These are phyloP conservation scores for Neoaliturus tenellus DNA, from an alignment of 2,888 invertebrate species.

Conservation along the genomic window DNA sequence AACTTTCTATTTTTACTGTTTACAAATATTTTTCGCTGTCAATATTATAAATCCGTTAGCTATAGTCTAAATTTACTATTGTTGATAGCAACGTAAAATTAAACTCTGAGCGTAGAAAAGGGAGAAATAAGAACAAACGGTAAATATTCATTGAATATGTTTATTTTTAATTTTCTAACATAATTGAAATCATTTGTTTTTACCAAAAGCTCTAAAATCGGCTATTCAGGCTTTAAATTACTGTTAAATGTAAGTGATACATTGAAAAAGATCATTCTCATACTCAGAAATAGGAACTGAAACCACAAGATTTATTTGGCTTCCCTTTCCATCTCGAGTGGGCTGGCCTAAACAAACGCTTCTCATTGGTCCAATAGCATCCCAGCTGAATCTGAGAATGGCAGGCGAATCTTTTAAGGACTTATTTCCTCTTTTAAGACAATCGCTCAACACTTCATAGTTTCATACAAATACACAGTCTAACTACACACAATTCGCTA, in stretches of 20 bases:
- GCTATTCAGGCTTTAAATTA: no score
- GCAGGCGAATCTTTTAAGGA: neutral
- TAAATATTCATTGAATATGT: no score
- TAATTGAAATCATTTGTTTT: no score
- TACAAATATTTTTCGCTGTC: no score
- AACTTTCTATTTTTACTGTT: no score
- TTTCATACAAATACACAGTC: neutral
- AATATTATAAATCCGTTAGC: no score
- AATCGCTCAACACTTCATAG: neutral
- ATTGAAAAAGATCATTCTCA: neutral
- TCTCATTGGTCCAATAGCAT: conserved; percentile 1
- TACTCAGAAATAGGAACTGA: neutral
- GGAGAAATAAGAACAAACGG: no score
- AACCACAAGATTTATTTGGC: neutral
- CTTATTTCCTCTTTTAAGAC: neutral
- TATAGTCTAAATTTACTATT: no score
- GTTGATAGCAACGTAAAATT: no score
- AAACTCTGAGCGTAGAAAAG: no score
- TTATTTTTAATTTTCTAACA: no score
- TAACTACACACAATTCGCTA: neutral
- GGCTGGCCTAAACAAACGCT: neutral
- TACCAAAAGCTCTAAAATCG: no score
- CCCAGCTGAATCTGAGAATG: neutral
- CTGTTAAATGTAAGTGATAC: neutral
- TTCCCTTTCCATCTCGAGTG: neutral